Percentiles rank a stretch among this genome's conserved stretches.
phyloP scores from a whole-genome alignment of 2,797 vertebrate species.

The Etheostoma nigrum region DNA sequence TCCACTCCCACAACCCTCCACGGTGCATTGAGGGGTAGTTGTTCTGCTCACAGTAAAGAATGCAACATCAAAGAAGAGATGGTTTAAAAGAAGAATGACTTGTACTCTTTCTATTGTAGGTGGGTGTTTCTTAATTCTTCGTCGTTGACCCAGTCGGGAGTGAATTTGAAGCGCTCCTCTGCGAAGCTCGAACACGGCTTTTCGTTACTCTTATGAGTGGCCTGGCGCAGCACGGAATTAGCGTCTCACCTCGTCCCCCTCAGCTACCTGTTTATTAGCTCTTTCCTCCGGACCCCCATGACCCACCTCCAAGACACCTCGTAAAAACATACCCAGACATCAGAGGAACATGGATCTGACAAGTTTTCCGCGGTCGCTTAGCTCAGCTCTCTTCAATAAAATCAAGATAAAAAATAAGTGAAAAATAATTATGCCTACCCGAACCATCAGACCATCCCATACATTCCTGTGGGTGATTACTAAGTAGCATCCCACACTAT shows the following conservation, averaged over 20 bases:
- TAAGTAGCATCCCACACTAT: slow-evolving; percentile 75
- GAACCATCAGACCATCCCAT: slow-evolving; percentile 86
- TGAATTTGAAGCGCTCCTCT: slow-evolving; percentile 55
- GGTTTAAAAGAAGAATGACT: slow-evolving; percentile 67
- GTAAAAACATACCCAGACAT: slow-evolving; percentile 90
- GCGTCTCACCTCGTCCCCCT: slow-evolving; percentile 88
- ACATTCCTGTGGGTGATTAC: slow-evolving; percentile 84
- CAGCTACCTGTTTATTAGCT: slow-evolving; percentile 90
- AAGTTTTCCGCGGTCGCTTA: slow-evolving; percentile 77
- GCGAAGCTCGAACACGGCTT: slow-evolving; percentile 62
- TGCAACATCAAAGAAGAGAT: slow-evolving; percentile 77
- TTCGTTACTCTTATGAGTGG: slow-evolving; percentile 79
- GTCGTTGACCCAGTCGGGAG: slow-evolving; percentile 55
- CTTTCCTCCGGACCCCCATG: slow-evolving; percentile 90
- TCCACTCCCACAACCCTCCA: slow-evolving; percentile 86
- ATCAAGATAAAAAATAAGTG: slow-evolving; percentile 97
- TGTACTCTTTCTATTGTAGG: slow-evolving; percentile 44
- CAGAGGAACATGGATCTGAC: slow-evolving; percentile 82
- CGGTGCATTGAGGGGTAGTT: slow-evolving; percentile 74
- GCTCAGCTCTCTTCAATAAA: slow-evolving; percentile 91
- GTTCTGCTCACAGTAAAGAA: slow-evolving; percentile 69
- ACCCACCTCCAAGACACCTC: slow-evolving; percentile 93
- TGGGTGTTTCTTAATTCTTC: slow-evolving; percentile 60
- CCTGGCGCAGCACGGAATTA: slow-evolving; percentile 87
- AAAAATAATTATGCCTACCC: slow-evolving; percentile 92